Percentiles rank a stretch among this genome's conserved stretches.
phyloP scores from a whole-genome alignment of 2,797 vertebrate species.

The Hoplostethus atlanticus region DNA sequence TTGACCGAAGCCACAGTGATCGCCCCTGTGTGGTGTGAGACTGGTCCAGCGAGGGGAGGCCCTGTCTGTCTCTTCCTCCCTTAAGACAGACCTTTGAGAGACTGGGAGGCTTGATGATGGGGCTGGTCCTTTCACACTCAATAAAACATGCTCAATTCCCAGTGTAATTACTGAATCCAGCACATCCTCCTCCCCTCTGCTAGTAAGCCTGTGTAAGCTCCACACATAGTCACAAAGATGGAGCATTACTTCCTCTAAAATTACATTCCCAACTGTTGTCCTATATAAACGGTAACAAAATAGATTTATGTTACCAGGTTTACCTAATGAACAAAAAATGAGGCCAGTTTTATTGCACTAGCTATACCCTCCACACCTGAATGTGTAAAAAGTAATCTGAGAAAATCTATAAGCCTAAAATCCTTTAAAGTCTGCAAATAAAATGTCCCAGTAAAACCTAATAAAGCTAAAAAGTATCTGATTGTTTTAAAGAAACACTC shows the following conservation, averaged over 20 bases:
- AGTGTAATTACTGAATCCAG: conserved; percentile 79
- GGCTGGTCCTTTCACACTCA: conserved; percentile 81
- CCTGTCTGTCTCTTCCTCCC: conserved; percentile 52
- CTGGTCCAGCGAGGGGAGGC: conserved; percentile 53
- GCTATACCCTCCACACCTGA: background rate
- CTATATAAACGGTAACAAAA: conserved; percentile 50
- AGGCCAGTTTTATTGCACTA: conserved; percentile 19
- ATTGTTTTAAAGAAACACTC: conserved; percentile 4
- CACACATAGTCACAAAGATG: conserved; percentile 47
- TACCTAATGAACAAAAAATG: conserved; percentile 38
- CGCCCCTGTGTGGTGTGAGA: conserved; percentile 44
- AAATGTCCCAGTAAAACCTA: background rate
- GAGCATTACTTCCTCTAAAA: conserved; percentile 53
- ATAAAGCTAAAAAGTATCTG: background rate
- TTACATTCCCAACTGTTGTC: conserved; percentile 55
- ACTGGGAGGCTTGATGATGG: conserved; percentile 73
- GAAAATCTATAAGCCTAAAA: background rate
- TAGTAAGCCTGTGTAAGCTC: conserved; percentile 41
- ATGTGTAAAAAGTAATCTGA: background rate
- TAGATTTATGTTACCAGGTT: conserved; percentile 37
- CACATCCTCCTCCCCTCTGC: conserved; percentile 52
- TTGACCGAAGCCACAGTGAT: conserved; percentile 22
- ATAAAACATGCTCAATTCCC: conserved; percentile 82
- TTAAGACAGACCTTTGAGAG: conserved; percentile 60
- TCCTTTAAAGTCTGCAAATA: too few relatives aligned